Evolutionary conservation across 2,888 invertebrate species (phyloP), one percentile per base, ranked within the genome.

Genomic region (Patella depressa): DNA sequence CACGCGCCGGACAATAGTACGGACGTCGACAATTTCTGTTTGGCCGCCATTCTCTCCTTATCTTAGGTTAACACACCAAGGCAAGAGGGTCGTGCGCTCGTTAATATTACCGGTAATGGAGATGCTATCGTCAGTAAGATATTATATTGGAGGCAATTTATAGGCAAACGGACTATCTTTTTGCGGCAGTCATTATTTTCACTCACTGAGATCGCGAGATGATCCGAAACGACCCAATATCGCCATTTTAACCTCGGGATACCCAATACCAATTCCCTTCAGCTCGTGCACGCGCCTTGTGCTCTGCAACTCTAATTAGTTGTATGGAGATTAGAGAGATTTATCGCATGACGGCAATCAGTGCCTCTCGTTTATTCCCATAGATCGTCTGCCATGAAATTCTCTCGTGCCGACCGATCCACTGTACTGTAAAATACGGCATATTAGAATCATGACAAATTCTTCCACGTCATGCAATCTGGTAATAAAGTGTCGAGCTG

Each of bases 221-320:
- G 19, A 24, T 65, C 65, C 24, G 12, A 7, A 19, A 65, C 65
- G 65, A 65, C 65, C 65, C 24, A 24, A 65, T 65, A 65, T 65
- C 65, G 65, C 65, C 19, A 65, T 65, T 65, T 65, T 65, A 65
- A 65, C 65, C 65, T 65, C 65, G 65, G 65, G 65, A 24, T 65
- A 65, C 14, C 65, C 65, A 24, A 65, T 19, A 65, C 19, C 19
- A 24, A 65, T 24, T 65, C 24, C 24, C 65, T 65, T 24, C 24
- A 65, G 19, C 24, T 65, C 65, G 19, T 19, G 24, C 65, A 65
- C 65, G 24, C 65, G 65, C 24, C 65, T 11, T 65, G 65, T 14
- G 65, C 65, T 65, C 19, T 65, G 65, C 65, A 65, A 19, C 12
- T 65, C 65, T 65, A 65, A 65, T 65, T 65, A 65, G 65, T 65